These are phyloP conservation scores for Hormaphis cornu DNA, from an alignment of 1,140 invertebrate species.

Conservation along the genomic window DNA sequence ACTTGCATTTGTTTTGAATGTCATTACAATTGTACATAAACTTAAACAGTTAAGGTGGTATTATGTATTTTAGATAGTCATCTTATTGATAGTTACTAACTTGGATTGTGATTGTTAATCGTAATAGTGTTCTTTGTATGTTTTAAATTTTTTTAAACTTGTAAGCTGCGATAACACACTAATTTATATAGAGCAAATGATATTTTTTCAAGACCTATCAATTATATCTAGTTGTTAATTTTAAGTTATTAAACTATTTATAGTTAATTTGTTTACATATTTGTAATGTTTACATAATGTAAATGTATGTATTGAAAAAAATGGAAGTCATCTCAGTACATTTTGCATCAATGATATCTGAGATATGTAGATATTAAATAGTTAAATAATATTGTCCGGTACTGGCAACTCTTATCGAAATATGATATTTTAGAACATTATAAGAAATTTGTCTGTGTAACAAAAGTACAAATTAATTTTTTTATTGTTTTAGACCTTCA, in stretches of 20 bases:
- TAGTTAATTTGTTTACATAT: not conserved
- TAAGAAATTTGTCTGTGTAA: not conserved
- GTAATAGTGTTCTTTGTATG: conserved; percentile 5
- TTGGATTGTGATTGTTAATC: conserved; percentile 11
- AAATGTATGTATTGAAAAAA: not conserved
- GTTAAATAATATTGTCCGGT: too few relatives aligned
- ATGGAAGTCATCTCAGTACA: not conserved
- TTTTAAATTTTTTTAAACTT: not conserved
- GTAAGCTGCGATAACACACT: not conserved
- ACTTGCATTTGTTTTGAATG: not conserved
- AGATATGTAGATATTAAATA: too few relatives aligned
- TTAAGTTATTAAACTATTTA: not conserved
- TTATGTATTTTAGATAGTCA: conserved; percentile 23
- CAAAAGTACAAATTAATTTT: too few relatives aligned
- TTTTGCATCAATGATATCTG: too few relatives aligned
- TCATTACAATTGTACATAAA: conserved; percentile 5
- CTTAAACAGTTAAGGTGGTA: not conserved
- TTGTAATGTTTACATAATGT: not conserved
- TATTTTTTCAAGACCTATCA: not conserved
- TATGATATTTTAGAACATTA: not conserved
- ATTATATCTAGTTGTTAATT: not conserved
- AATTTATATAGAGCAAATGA: not conserved
- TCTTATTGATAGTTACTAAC: conserved; percentile 22
- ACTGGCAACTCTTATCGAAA: too few relatives aligned
- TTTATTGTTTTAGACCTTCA: too few relatives aligned